A percentile compares a stretch with the other conserved stretches of the same genome.
These are phyloP conservation scores for Tragulus kanchil DNA, from an alignment of 2,113 vertebrate genomes.

Conservation along the genomic window DNA sequence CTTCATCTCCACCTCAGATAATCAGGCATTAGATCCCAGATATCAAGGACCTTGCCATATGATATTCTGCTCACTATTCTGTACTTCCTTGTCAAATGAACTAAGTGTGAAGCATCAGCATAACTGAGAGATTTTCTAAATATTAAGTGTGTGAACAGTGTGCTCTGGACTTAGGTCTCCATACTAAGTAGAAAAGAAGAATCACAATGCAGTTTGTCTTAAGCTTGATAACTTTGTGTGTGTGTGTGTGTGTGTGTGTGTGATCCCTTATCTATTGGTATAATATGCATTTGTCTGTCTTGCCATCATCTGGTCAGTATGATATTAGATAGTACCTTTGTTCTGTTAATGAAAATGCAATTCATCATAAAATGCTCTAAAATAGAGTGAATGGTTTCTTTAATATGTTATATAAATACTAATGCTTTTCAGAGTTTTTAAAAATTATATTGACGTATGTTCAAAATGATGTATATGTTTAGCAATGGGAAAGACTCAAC, in stretches of 20 bases:
- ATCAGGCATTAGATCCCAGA: background rate
- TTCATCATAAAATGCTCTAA: background rate
- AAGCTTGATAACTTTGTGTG: background rate
- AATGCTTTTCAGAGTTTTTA: background rate
- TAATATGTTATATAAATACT: background rate
- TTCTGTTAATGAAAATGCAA: background rate
- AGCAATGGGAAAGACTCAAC: background rate
- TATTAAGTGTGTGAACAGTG: background rate
- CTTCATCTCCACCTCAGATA: background rate
- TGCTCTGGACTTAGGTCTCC: background rate
- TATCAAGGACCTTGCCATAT: background rate
- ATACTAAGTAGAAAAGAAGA: background rate
- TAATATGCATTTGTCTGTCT: background rate
- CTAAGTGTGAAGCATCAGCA: background rate
- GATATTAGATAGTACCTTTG: background rate
- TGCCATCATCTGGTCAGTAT: background rate
- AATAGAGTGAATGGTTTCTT: background rate
- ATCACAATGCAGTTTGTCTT: background rate
- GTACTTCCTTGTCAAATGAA: background rate
- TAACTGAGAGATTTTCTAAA: slow-evolving; percentile 16
- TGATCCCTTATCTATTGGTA: background rate
- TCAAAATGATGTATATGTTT: background rate
- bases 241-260: background rate
- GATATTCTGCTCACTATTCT: background rate
- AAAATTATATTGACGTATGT: background rate